A percentile compares a stretch with the other conserved stretches of the same genome.
phyloP scores from a whole-genome alignment of 2,797 vertebrate genomes.

The Apogon hyalosoma region DNA sequence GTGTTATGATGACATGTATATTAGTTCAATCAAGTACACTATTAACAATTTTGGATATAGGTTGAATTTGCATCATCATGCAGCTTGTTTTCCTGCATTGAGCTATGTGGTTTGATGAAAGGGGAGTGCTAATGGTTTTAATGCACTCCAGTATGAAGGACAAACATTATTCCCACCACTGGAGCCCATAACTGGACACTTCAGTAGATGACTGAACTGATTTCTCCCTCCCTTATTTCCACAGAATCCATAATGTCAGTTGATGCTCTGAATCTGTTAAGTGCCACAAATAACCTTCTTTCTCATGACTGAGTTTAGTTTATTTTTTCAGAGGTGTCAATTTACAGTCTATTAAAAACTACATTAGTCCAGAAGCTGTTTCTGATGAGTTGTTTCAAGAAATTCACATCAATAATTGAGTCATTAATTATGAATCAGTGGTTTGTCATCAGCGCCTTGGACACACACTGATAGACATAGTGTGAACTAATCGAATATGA shows the following conservation, averaged over 20 bases:
- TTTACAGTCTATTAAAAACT: too few relatives aligned
- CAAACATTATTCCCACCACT: constrained; percentile 40
- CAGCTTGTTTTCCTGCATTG: constrained; percentile 16
- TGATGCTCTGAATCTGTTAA: not conserved
- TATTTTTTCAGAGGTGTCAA: too few relatives aligned
- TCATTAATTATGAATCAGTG: too few relatives aligned
- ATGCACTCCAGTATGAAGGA: constrained; percentile 61
- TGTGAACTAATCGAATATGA: too few relatives aligned
- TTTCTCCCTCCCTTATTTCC: constrained; percentile 14
- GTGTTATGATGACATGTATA: not conserved
- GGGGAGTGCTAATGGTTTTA: constrained; percentile 46
- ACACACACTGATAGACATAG: too few relatives aligned
- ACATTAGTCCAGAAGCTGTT: too few relatives aligned
- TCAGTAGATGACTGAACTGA: constrained; percentile 37
- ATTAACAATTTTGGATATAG: not conserved
- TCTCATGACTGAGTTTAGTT: not conserved
- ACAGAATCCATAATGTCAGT: constrained; percentile 12
- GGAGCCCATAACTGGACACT: constrained; percentile 41
- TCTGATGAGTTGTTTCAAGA: too few relatives aligned
- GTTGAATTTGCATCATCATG: constrained; percentile 14
- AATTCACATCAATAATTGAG: too few relatives aligned
- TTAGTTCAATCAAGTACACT: not conserved
- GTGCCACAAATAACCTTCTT: not conserved
- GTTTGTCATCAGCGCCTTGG: too few relatives aligned
- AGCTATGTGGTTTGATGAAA: constrained; percentile 55